Percentiles rank a stretch among this genome's conserved stretches.
These are phyloP conservation scores for Nemotelus nigrinus DNA, from an alignment of 2,888 invertebrate genomes.

Conservation along the genomic window DNA sequence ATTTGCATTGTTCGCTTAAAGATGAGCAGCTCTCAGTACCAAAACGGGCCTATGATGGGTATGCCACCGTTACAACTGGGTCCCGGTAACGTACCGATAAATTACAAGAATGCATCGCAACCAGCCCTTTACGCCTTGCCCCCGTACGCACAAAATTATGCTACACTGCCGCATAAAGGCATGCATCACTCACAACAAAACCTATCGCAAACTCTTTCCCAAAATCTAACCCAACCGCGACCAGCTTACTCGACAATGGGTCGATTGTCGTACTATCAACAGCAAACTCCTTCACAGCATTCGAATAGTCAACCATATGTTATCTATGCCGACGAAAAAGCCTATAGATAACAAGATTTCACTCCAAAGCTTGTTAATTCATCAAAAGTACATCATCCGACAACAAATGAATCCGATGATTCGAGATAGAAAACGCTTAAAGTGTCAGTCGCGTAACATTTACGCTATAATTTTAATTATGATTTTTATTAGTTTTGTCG, in stretches of 20 bases:
- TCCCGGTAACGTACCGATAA: conserved; percentile 69
- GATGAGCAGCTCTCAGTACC: conserved; percentile 75
- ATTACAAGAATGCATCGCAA: conserved; percentile 66
- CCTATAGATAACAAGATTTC: conserved; percentile 61
- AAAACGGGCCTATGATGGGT: conserved; percentile 75
- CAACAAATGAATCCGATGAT: conserved; percentile 6
- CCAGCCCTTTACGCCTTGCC: conserved; percentile 70
- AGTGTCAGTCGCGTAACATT: conserved; percentile 61
- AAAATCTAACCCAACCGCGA: conserved; percentile 61
- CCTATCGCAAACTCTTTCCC: conserved; percentile 15
- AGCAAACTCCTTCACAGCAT: conserved; percentile 62
- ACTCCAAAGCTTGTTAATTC: neutral
- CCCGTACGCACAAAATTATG: conserved; percentile 70
- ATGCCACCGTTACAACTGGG: conserved; percentile 67
- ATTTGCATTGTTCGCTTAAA: conserved; percentile 86
- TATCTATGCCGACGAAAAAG: conserved; percentile 65
- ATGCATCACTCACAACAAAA: conserved; percentile 63
- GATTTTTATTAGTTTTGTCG: conserved; percentile 9
- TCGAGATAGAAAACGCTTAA: conserved; percentile 28
- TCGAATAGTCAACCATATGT: conserved; percentile 62
- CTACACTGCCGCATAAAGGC: conserved; percentile 75
- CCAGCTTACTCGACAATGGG: conserved; percentile 73
- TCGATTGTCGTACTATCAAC: conserved; percentile 68
- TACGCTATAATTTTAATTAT: conserved; percentile 55
- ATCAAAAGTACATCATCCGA: conserved; percentile 3